Conservation (phyloP, 1,140 invertebrate genomes). For the Drosophila lacteicornis region DNA sequence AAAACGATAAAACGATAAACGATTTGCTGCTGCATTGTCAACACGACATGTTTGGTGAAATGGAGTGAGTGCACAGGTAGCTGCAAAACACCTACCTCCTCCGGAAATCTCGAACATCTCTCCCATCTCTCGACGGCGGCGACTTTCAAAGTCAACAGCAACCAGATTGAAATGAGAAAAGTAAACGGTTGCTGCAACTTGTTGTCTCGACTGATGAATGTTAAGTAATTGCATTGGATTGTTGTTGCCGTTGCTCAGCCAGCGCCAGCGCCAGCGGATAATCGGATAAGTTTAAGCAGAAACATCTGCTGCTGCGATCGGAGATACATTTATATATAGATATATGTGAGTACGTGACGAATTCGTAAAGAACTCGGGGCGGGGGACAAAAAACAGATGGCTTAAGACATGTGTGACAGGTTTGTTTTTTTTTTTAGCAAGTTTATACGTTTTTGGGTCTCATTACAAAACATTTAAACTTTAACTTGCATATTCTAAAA, state of each 20-base stretch:
- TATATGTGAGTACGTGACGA: constrained; percentile 14
- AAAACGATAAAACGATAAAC: constrained; percentile 19
- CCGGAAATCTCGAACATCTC: constrained; percentile 3
- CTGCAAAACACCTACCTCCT: neutral
- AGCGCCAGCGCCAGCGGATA: constrained; percentile 16
- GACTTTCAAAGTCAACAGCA: constrained; percentile 71
- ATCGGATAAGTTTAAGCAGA: constrained; percentile 32
- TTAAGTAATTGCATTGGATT: constrained; percentile 53
- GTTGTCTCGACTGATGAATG: constrained; percentile 43
- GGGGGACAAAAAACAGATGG: constrained; percentile 1
- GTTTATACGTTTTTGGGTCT: neutral
- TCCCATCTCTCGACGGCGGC: constrained; percentile 30
- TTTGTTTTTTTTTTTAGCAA: neutral
- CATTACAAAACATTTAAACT: constrained; percentile 2
- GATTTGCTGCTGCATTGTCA: constrained; percentile 54
- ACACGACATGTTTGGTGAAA: constrained; percentile 68
- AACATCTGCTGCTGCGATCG: constrained; percentile 30
- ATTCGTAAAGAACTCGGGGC: neutral
- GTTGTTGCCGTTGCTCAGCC: constrained; percentile 20
- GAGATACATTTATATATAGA: neutral
- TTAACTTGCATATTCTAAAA: neutral
- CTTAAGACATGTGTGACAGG: neutral
- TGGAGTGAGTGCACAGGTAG: constrained; percentile 11
- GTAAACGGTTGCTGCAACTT: constrained; percentile 52
- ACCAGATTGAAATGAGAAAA: constrained; percentile 57